Evolutionary conservation across 2,888 invertebrate genomes (phyloP).

Genomic region (Nemotelus pantherinus): DNA sequence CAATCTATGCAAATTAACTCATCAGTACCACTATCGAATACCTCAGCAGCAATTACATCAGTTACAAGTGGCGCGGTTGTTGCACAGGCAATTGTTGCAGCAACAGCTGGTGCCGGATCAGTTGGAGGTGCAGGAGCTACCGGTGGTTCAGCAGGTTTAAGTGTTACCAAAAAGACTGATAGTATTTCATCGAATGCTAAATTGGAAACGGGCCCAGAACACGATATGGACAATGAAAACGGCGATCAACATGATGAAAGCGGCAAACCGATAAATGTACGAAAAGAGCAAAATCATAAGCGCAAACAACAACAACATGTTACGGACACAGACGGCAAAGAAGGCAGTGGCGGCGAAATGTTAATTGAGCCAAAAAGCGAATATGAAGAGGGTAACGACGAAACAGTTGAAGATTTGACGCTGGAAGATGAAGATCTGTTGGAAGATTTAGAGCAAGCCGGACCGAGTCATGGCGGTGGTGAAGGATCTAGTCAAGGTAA

Average conservation of each 20-base stretch:
- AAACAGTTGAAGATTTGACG: constrained; percentile 85
- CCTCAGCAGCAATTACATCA: constrained; percentile 52
- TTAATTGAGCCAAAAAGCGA: constrained; percentile 78
- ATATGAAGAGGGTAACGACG: constrained; percentile 75
- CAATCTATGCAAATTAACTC: constrained; percentile 61
- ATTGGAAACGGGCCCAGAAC: constrained; percentile 50
- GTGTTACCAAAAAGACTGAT: constrained; percentile 66
- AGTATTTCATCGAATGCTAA: constrained; percentile 63
- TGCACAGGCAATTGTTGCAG: constrained; percentile 42
- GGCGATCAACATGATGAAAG: constrained; percentile 49
- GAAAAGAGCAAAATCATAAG: constrained; percentile 48
- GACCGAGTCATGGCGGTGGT: constrained; percentile 73
- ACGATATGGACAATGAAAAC: constrained; percentile 49
- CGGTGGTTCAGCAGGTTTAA: constrained; percentile 50
- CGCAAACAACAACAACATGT: constrained; percentile 57
- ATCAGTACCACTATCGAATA: constrained; percentile 55
- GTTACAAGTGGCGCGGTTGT: constrained; percentile 39
- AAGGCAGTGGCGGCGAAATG: constrained; percentile 55
- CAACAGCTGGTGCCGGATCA: constrained; percentile 29
- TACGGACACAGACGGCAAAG: constrained; percentile 53
- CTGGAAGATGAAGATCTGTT: constrained; percentile 82
- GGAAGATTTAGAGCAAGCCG: constrained; percentile 77
- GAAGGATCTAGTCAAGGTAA: constrained; percentile 79
- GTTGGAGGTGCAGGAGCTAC: constrained; percentile 52
- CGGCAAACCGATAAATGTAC: constrained; percentile 47